These are phyloP conservation scores for Cliona cf. orientalis DNA, from an alignment of 37 sponge, comb jelly and placozoan genomes.

Conservation along the genomic window DNA sequence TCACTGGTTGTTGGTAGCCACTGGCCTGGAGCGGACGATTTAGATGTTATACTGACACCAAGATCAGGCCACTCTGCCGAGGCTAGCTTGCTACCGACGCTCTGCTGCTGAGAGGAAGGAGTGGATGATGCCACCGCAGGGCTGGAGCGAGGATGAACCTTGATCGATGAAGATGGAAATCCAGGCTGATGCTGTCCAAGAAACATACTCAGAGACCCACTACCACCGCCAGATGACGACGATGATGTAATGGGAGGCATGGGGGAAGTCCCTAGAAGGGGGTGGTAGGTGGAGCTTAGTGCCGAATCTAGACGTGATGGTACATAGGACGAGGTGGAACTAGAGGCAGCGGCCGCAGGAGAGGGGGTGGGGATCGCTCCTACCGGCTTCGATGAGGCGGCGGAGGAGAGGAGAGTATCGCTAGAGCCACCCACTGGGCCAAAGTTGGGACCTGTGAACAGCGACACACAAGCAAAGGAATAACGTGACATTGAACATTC, in stretches of 20 bases:
- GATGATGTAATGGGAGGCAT: not conserved
- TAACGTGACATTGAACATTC: not conserved
- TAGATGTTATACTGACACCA: constrained; percentile 6
- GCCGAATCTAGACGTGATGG: constrained; percentile 8
- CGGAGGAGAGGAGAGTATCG: not conserved
- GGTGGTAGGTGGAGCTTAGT: constrained; percentile 24
- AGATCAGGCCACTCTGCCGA: constrained; percentile 17
- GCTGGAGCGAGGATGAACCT: not conserved
- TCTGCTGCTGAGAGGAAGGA: not conserved
- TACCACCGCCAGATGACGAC: not conserved
- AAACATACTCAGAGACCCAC: not conserved
- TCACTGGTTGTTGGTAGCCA: too few species aligned
- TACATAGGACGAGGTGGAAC: not conserved
- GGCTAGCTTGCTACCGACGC: not conserved
- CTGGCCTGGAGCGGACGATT: too few species aligned
- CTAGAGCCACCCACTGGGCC: not conserved
- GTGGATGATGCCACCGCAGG: not conserved
- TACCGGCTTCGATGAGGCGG: constrained; percentile 24
- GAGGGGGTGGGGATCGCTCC: constrained; percentile 11
- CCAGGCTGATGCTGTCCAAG: constrained; percentile 25
- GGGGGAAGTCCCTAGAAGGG: not conserved
- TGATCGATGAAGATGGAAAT: constrained; percentile 10
- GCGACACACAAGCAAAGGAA: too few species aligned
- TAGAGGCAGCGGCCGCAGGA: constrained; percentile 23
- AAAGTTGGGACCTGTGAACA: not conserved